Evolutionary conservation across 2,113 vertebrate genomes (phyloP).

Genomic region (Xenus cinereus): DNA sequence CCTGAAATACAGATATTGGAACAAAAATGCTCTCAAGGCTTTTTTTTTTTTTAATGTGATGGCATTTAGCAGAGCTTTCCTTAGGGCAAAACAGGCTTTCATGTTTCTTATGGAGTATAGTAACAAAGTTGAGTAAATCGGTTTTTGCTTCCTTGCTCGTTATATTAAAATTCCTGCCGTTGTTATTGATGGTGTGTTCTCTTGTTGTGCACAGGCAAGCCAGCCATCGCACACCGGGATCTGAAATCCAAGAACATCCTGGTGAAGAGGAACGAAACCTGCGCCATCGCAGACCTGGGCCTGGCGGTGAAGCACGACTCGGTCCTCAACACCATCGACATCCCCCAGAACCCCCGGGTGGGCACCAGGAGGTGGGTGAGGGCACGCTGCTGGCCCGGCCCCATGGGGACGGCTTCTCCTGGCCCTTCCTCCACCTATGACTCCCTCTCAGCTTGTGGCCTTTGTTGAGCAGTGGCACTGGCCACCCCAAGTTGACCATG

Average conservation of each 20-base stretch:
- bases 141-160: fast-evolving
- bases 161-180: fast-evolving
- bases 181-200: fast-evolving
- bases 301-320: constrained; percentile 95
- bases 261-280: constrained; percentile 92
- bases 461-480: background rate
- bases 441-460: fast-evolving
- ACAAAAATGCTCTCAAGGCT: background rate
- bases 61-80: background rate
- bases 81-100: background rate
- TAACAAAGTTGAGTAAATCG: background rate
- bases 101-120: fast-evolving
- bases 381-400: fast-evolving
- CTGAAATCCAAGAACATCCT: constrained; percentile 97
- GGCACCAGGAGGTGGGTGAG: constrained; percentile 87
- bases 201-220: constrained; percentile 82
- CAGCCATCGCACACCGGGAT: constrained; percentile 96
- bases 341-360: constrained; percentile 90
- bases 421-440: fast-evolving
- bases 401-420: fast-evolving
- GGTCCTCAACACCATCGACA: constrained; percentile 87
- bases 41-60: background rate
- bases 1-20: background rate
- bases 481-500: background rate
- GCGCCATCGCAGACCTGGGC: constrained; percentile 93